Percentiles rank a stretch among this genome's conserved stretches.
phyloP scores from a whole-genome alignment of 2,888 invertebrate genomes.

The Scaptomyza tumidula region DNA sequence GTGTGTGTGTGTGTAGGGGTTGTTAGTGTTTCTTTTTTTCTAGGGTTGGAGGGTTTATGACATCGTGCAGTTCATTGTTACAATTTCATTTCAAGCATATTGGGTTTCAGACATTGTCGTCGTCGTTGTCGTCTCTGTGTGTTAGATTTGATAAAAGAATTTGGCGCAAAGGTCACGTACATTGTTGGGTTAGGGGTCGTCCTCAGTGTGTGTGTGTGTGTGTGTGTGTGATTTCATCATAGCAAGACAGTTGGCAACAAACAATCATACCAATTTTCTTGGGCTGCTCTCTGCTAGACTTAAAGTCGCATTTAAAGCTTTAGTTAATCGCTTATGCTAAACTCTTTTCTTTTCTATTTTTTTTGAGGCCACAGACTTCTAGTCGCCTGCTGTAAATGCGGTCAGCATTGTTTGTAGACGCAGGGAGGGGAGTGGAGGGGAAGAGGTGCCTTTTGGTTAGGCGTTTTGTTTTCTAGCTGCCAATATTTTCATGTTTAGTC shows the following conservation, averaged over 20 bases:
- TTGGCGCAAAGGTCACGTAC: slow-evolving; percentile 75
- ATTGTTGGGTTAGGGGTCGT: slow-evolving; percentile 7
- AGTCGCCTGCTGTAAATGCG: slow-evolving; percentile 50
- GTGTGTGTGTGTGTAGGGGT: slow-evolving; percentile 28
- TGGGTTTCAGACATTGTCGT: slow-evolving; percentile 59
- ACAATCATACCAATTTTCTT: slow-evolving; percentile 1
- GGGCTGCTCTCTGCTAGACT: slow-evolving; percentile 1
- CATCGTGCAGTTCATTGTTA: slow-evolving; percentile 66
- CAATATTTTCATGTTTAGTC: slow-evolving; percentile 72
- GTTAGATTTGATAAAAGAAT: slow-evolving; percentile 60
- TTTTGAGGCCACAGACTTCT: slow-evolving; percentile 28
- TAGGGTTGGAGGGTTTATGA: slow-evolving; percentile 5
- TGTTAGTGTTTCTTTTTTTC: slow-evolving; percentile 29
- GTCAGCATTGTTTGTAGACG: slow-evolving; percentile 57
- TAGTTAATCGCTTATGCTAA: slow-evolving; percentile 36
- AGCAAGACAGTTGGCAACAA: slow-evolving; percentile 37
- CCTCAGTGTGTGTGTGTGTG: slow-evolving; percentile 39
- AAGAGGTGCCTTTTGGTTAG: not conserved
- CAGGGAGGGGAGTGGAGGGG: too few relatives aligned
- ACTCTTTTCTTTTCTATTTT: slow-evolving; percentile 16
- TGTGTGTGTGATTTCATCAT: slow-evolving; percentile 54
- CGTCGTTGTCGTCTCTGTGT: slow-evolving; percentile 21
- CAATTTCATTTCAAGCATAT: slow-evolving; percentile 74
- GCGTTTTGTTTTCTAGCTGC: slow-evolving; percentile 49
- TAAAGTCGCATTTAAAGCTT: slow-evolving; percentile 38